Evolutionary conservation across 2,888 invertebrate species (phyloP).

Genomic region (Dynastes grantii): DNA sequence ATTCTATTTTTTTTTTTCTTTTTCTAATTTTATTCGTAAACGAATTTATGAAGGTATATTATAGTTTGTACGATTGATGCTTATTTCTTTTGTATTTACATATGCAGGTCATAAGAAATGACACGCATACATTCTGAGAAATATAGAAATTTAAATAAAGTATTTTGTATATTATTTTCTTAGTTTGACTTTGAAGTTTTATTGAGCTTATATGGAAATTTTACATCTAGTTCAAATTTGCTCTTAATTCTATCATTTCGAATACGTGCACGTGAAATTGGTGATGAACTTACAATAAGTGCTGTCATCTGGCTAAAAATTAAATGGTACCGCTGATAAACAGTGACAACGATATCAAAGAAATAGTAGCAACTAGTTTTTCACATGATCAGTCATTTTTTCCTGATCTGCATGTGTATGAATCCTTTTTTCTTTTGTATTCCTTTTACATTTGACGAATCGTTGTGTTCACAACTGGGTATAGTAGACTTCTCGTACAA

Average conservation of each 20-base stretch:
- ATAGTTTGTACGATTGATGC: conserved; percentile 24
- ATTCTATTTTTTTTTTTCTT: background rate
- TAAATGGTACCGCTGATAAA: conserved; percentile 4
- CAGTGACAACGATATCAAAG: conserved; percentile 8
- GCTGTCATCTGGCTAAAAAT: background rate
- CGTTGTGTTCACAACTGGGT: conserved; percentile 21
- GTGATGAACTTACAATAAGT: background rate
- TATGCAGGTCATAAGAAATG: conserved; percentile 36
- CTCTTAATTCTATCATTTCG: background rate
- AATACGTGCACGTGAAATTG: background rate
- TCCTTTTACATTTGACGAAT: background rate
- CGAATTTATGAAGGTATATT: conserved; percentile 26
- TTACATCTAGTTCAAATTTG: background rate
- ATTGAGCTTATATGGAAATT: background rate
- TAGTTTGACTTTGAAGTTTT: conserved; percentile 17
- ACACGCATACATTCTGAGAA: conserved; percentile 21
- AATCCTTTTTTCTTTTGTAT: background rate
- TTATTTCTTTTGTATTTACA: conserved; percentile 15
- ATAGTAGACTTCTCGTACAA: background rate
- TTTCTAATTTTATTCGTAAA: conserved; percentile 16
- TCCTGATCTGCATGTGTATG: conserved; percentile 34
- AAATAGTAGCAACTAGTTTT: background rate
- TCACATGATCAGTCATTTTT: conserved; percentile 18
- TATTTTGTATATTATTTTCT: conserved; percentile 28
- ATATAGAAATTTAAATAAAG: conserved; percentile 27